Conservation (phyloP, 2,888 invertebrate genomes). For the Ormyrus pomaceus region DNA sequence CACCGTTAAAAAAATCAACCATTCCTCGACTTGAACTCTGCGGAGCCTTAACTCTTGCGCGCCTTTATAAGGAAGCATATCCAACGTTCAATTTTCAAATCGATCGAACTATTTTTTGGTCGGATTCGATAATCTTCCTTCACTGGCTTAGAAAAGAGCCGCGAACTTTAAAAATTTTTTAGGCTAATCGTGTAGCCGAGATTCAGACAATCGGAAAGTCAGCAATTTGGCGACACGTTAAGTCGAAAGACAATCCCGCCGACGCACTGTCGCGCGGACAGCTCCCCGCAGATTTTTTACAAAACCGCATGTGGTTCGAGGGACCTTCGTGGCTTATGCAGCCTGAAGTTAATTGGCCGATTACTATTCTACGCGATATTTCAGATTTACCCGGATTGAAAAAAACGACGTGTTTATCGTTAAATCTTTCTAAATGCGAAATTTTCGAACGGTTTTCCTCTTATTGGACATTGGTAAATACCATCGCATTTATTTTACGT, state of each 20-base stretch:
- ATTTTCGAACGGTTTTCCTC: neutral
- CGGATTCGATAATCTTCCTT: constrained; percentile 49
- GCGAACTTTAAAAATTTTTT: neutral
- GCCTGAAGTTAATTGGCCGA: neutral
- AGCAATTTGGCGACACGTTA: constrained; percentile 50
- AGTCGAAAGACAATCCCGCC: constrained; percentile 54
- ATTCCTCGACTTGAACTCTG: constrained; percentile 56
- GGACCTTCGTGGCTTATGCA: constrained; percentile 51
- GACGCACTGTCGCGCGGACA: constrained; percentile 53
- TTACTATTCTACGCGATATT: no score
- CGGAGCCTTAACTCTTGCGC: constrained; percentile 57
- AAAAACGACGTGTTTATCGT: neutral
- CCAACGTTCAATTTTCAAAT: constrained; percentile 25
- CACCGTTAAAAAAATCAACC: constrained; percentile 60
- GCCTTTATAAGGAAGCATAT: constrained; percentile 48
- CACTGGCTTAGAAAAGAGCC: neutral
- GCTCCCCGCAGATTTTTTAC: constrained; percentile 49
- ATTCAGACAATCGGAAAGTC: constrained; percentile 53
- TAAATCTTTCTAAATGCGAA: neutral
- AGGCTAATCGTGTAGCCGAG: constrained; percentile 19
- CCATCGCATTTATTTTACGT: neutral
- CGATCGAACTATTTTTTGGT: constrained; percentile 53
- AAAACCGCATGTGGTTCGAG: constrained; percentile 37
- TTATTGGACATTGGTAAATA: neutral
- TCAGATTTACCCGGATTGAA: neutral